Evolutionary conservation across 2,113 vertebrate genomes (phyloP).

Genomic region (Dasyornis broadbenti): DNA sequence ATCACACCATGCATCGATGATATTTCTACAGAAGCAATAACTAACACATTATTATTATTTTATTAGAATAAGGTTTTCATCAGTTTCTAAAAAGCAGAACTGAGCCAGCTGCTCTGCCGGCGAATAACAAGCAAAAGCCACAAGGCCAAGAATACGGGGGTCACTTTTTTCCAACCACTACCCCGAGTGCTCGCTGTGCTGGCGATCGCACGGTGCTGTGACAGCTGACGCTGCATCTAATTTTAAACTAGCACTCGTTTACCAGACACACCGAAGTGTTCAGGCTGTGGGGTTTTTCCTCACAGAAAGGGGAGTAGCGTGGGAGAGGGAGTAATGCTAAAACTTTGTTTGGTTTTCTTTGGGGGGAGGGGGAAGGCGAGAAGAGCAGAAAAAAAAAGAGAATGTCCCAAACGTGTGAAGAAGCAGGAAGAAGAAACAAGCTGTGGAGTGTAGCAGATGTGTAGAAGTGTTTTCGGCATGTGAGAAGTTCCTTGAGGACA

Average conservation of each 20-base stretch:
- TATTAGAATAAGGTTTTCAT: background rate
- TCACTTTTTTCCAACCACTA: background rate
- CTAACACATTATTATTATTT: background rate
- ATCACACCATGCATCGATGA: fast-evolving
- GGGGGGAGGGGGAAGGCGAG: fast-evolving
- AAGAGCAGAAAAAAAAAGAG: background rate
- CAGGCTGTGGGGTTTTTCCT: background rate
- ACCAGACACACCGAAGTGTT: background rate
- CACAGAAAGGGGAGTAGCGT: background rate
- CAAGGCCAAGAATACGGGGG: background rate
- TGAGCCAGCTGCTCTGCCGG: background rate
- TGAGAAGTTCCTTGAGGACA: background rate
- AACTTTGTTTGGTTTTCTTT: background rate
- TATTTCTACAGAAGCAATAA: background rate
- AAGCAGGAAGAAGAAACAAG: background rate
- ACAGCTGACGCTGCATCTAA: background rate
- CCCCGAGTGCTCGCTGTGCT: background rate
- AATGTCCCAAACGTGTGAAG: background rate
- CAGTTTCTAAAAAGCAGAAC: background rate
- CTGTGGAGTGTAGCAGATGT: fast-evolving
- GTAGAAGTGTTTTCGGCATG: background rate
- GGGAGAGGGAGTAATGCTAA: background rate
- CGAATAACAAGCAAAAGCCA: background rate
- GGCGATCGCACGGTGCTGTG: background rate
- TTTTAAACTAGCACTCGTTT: background rate